Evolutionary conservation across 1,140 invertebrate genomes (phyloP), one percentile per base, ranked within the genome.

Genomic region (Drosophila santomea): DNA sequence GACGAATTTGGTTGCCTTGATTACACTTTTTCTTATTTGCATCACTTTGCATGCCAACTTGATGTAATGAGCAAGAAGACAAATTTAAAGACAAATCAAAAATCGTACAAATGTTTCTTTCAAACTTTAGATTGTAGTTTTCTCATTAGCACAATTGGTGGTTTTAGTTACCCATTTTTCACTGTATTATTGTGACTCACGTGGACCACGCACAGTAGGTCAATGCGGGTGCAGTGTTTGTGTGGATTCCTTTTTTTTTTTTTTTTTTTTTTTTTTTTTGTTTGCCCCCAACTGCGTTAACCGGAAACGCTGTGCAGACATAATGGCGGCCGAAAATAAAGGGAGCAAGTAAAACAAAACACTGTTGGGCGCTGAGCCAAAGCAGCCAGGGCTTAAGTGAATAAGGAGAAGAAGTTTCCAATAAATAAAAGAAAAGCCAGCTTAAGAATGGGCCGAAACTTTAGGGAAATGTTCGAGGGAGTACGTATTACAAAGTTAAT

Each of bases 191-290:
- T 11, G 17, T 47, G 56, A 41, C 48, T 78, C 56, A 71, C 74
- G 41, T 72, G 51, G 47, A 69, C 64, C 64, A 77, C 74, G 74
- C 74, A 78, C 75, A 78, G 64, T 78, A 78, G 75, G 75, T 78
- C 75, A 78, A 78, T 78, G 66, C 63, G 57, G 67, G 67, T 39
- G 61, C 41, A 35, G 28, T n/a, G 36, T 32, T n/a, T 36, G 12
- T 41, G 59, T 10, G 7, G 32, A 8, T 32, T 25, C 25, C 4
- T 4, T 25, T 5, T 5, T 25, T 25, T 25, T 4, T 25, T 8
- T 32, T 32, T 32, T 25, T 67, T 36, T 4, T 25, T 44, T 66
- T 62, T 59, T 67, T 67, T 41, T 68, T 71, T 51, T 71, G 25
- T 17, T 41, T 71, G 36, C 63, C 64, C 50, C 64, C 44, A 28